phyloP scores from a whole-genome alignment of 2,797 vertebrate genomes.

The Macroramphosus scolopax region DNA sequence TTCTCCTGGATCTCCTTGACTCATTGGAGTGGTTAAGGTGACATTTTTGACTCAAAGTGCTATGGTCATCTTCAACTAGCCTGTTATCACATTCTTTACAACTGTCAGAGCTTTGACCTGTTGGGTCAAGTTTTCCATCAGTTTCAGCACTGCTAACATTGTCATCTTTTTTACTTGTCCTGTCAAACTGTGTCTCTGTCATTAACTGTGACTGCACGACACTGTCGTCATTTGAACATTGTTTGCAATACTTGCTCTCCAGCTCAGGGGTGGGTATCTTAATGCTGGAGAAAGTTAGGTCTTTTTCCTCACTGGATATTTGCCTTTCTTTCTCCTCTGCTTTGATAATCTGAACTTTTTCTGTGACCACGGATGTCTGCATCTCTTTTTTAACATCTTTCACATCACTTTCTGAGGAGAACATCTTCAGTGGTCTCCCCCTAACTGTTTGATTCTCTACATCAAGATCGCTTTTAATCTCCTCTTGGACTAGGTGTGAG shows the following conservation, averaged over 20 bases:
- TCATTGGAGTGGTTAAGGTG: constrained; percentile 58
- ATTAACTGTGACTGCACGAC: constrained; percentile 8
- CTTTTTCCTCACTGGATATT: constrained; percentile 25
- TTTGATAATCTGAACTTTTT: constrained; percentile 41
- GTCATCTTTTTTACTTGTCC: constrained; percentile 12
- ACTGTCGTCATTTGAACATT: neutral
- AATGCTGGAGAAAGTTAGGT: constrained; percentile 22
- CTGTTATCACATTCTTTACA: neutral
- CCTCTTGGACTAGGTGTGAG: constrained; percentile 36
- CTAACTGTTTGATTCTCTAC: constrained; percentile 9
- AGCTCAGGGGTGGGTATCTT: constrained; percentile 58
- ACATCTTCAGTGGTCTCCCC: constrained; percentile 11
- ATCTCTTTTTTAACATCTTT: constrained; percentile 41
- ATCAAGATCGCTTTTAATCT: constrained; percentile 38
- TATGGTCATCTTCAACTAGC: constrained; percentile 15
- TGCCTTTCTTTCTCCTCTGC: constrained; percentile 40
- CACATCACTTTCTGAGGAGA: constrained; percentile 10
- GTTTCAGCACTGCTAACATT: neutral
- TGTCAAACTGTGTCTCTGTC: neutral
- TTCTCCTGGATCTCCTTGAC: constrained; percentile 80
- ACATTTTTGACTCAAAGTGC: constrained; percentile 15
- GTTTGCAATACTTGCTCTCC: constrained; percentile 33
- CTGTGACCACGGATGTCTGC: constrained; percentile 23
- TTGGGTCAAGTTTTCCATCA: constrained; percentile 7
- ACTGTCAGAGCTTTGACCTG: constrained; percentile 14